Evolutionary conservation across 2,797 vertebrate genomes (phyloP), one percentile per base, ranked within the genome.

Genomic region (Oreortyx pictus): DNA sequence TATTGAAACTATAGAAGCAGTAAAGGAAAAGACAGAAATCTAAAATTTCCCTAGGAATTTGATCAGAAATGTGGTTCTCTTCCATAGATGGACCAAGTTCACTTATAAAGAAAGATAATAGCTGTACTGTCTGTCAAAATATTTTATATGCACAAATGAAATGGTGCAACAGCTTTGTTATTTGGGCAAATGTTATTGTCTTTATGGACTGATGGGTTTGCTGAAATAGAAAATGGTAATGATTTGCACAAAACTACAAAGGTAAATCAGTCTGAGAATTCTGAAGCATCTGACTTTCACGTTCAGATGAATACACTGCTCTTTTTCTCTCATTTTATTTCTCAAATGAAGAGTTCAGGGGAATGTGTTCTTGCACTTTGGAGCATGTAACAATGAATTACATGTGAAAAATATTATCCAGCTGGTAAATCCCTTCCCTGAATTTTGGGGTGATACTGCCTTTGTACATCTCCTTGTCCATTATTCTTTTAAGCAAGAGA

Each of bases 81-180:
- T 65, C 89, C 49, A 44, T 46, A 80, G 20, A 7, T 44, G 65
- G 35, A 88, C 6, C 4, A 35, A 35, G 7, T 71, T 80, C 9
- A 62, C 80, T 93, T 88, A 73, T 52, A 89, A 92, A 37, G 24
- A 66, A 88, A 61, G 19, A 70, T 23, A 90, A 31, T 25, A 81
- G 4, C 49, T 82, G n/a, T 20, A 59, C 5, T 87, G 37, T 24
- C 46, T 70, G 20, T 74, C 77, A 94, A 85, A 92, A 56, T 75
- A 75, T 71, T 84, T 82, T 74, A 67, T 54, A 56, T 11, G 27
- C 50, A 65, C 5, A 77, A 75, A 82, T 50, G 16, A 80, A 71
- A 71, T n/a, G 9, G 39, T 24, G 8, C 12, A 71, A 66, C 3
- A n/a, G 39, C 19, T 66, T 80, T 82, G 37, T 68, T 49, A 57